phyloP scores from a whole-genome alignment of 2,888 invertebrate genomes.

The Latheticus oryzae region DNA sequence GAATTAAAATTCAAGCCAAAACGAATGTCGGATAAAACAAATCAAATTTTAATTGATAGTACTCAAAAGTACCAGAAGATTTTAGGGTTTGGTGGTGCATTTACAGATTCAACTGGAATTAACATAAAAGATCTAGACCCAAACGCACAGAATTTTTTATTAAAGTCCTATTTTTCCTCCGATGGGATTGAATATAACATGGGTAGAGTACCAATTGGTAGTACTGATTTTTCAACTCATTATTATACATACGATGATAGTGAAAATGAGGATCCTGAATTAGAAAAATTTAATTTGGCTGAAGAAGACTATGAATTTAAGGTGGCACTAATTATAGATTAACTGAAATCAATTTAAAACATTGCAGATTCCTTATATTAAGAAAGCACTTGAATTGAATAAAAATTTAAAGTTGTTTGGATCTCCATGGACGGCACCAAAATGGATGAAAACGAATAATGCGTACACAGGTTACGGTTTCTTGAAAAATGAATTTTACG shows the following conservation, averaged over 20 bases:
- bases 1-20: slow-evolving; percentile 53
- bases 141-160: slow-evolving; percentile 11
- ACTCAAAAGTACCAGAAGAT: slow-evolving; percentile 54
- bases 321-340: slow-evolving; percentile 66
- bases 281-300: slow-evolving; percentile 76
- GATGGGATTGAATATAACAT: slow-evolving; percentile 83
- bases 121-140: slow-evolving; percentile 6
- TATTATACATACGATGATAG: slow-evolving; percentile 83
- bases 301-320: slow-evolving; percentile 78
- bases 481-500: slow-evolving; percentile 70
- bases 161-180: slow-evolving; percentile 72
- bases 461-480: slow-evolving; percentile 61
- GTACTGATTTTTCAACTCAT: slow-evolving; percentile 86
- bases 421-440: slow-evolving; percentile 67
- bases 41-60: slow-evolving; percentile 18
- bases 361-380: slow-evolving; percentile 13
- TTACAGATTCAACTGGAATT: slow-evolving; percentile 50
- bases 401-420: no score
- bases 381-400: slow-evolving; percentile 1
- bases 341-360: neutral
- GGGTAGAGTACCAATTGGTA: slow-evolving; percentile 85
- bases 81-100: slow-evolving; percentile 36
- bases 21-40: neutral
- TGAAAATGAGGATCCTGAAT: slow-evolving; percentile 65
- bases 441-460: slow-evolving; percentile 68